These are phyloP conservation scores for Acanthis flammea DNA, from an alignment of 2,797 vertebrate genomes.

Conservation along the genomic window DNA sequence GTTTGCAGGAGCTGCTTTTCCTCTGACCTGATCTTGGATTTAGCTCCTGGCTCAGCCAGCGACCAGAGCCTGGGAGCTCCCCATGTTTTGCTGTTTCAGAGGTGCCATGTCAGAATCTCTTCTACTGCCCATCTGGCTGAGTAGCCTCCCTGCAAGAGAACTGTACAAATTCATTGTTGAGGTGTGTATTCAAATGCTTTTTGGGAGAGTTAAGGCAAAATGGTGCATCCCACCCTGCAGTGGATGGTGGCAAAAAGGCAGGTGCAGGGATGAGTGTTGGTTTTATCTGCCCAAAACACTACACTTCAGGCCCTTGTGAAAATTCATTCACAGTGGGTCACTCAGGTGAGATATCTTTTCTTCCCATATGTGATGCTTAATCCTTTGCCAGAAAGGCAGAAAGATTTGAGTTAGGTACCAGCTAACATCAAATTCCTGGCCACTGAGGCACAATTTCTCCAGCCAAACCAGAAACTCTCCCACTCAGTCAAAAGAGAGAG, in stretches of 20 bases:
- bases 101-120: fast-evolving
- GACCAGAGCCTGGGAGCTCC: neutral
- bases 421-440: neutral
- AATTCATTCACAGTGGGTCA: neutral
- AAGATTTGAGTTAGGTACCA: neutral
- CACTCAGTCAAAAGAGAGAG: neutral
- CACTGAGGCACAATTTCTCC: neutral
- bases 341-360: neutral
- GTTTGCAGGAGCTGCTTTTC: neutral
- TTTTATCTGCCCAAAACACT: neutral
- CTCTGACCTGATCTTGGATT: neutral
- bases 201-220: neutral
- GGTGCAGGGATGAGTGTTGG: neutral
- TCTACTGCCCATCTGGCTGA: neutral
- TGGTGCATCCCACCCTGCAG: neutral
- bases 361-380: neutral
- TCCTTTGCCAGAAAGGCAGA: neutral
- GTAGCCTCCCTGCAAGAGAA: neutral
- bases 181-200: neutral
- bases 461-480: neutral
- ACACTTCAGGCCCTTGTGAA: neutral
- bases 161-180: neutral
- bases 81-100: fast-evolving
- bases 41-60: neutral
- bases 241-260: neutral